Evolutionary conservation across 2,113 vertebrate species (phyloP), one percentile per base, ranked within the genome.

Genomic region (Origma solitaria): DNA sequence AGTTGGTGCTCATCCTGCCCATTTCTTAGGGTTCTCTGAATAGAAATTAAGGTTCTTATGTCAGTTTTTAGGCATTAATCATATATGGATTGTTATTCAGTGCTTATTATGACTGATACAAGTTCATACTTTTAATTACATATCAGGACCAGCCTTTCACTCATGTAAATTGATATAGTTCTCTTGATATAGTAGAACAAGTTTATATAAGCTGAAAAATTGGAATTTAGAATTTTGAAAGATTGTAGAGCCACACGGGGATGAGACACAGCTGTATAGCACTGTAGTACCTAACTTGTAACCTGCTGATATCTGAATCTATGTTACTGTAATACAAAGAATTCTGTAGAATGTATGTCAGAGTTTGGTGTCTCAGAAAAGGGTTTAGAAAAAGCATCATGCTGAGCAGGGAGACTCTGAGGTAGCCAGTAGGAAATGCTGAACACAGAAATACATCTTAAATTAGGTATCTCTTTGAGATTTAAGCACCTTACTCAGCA

Each of bases 401-500:
- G 33, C 82, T 68, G 42, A 75, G 64, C 35, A 75, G 62, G 23
- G 30, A 69, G 25, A 35, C 66, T 92, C 64, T 62, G 35, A 72
- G 54, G 42, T 92, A 90, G 31, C 45, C 66, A 69, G 33, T 40
- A 70, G 50, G 75, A 94, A 90, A 80, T 80, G 54, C 88, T 95
- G 92, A 92, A 88, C 68, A 66, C 25, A 82, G 85, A 79, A 87
- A 37, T 69, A 53, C 50, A 45, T 71, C 40, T 85, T 85, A 79
- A 85, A 82, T 88, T 91, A 64, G 20, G 16, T 71, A 38, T 68
- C 27, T 93, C 30, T 71, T 9, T 68, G 73, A 92, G 79, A 82
- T 88, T 92, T 90, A 80, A 20, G 2, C 31, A 77, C 75, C 76
- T 93, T 87, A 70, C 15, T 96, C 86, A 90, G 92, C 79, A 90